Base-by-base conservation (phyloP, 1,140 invertebrate genomes). In the Trialeurodes vaporariorum region DNA sequence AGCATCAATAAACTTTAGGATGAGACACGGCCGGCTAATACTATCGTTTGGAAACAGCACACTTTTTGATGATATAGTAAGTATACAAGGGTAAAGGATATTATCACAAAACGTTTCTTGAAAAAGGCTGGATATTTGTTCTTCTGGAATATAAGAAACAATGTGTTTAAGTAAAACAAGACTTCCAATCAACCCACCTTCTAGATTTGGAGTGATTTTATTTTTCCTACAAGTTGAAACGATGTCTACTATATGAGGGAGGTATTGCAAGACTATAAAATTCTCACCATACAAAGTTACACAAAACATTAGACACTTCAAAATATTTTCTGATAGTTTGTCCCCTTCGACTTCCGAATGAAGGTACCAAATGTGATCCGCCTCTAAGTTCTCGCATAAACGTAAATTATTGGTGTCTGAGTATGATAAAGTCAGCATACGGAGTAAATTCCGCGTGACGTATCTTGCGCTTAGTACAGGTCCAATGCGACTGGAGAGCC, bases 371-470 rank as follows among this genome's bases (percentile, higher is more conserved):
- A 17, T 17, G 17, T 49, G 34, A 5, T 49, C 34, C 5, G 34
- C 5, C 27, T 60, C 24, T 61, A 25, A 24, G 1, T 2, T 24
- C 9, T 22, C 24, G 2, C n/a, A 26, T 11, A 27, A 9, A 5
- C 24, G 2, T 2, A 67, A 34, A 67, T 26, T 64, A 5, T 67
- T 49, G 72, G 86, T 85, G 0, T 92, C 92, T 25, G 93, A 85
- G 76, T 97, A 98, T 78, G 96, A 98, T 0, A 98, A 78, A 0
- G 93, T 91, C 17, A 98, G 78, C 89, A 98, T 96, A 71, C 94
- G 86, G 2, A 98, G 79, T 49, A 98, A 81, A 81, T 98, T 98
- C 59, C 92, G 83, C 0, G 94, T 93, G 25, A 98, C 81, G 80
- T 93, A 89, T 71, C 90, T 86, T 21, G 94, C 92, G 1, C 94